Base-by-base conservation (phyloP, 1,140 invertebrate species). In the Caenorhabditis tropicalis region DNA sequence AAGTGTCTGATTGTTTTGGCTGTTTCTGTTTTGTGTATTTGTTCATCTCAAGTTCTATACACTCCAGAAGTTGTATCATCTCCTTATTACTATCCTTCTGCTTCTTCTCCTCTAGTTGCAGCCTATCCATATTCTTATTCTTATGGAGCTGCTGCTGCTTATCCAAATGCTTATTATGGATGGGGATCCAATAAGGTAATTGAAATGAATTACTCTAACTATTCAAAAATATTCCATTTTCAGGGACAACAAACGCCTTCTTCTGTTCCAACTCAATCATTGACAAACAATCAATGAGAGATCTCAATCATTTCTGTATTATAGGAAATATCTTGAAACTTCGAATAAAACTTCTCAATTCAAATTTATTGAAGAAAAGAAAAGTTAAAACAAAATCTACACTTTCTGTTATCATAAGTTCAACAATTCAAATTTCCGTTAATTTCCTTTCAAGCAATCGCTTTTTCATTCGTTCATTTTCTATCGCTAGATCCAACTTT, bases 181-280 rank as follows among this genome's bases (percentile, higher is more conserved):
- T 65, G 58, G 58, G 58, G 58, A 65, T 65, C 58, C 19, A 65
- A 65, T 65, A 65, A 65, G 58, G 58, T 65, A 65, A 65, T 36
- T 7, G n/a, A 16, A 19, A 65, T 33, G 6, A 7, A 36, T 10
- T 33, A 19, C 12, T n/a, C 0, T 36, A 33, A 16, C 29, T 16
- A 1, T 5, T 33, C 9, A 19, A 33, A 36, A n/a, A 10, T 1
- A 4, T 36, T 1, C 19, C 19, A 16, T 33, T 19, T 65, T 24
- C 58, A 65, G 58, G 58, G 58, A 36, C 58, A 36, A 65, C 31
- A 33, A 65, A 15, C 58, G 10, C 58, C 58, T 33, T 36, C 58
- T 65, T 10, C 58, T 65, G 58, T 31, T 65, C 58, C 58, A 65
- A 65, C 58, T 33, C 58, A 65, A 31, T 33, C 33, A 36, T 36